Conservation (phyloP, 2,888 invertebrate genomes). For the Darwinula stevensoni region DNA sequence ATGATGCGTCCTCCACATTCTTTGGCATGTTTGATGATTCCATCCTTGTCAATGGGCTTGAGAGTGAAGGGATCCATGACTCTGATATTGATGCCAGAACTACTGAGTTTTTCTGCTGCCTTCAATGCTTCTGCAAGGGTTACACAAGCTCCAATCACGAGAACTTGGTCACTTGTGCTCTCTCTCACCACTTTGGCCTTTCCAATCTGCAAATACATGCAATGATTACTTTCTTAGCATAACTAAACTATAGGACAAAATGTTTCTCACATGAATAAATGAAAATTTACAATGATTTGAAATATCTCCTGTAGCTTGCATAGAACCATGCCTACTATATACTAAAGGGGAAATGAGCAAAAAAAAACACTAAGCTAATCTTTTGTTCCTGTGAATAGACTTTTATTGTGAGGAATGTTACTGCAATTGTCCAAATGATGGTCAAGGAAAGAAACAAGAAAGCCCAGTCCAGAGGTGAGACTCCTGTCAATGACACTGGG, state of each 20-base stretch:
- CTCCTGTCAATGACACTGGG: no score
- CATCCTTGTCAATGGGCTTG: constrained; percentile 63
- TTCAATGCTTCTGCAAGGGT: constrained; percentile 68
- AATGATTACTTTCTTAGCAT: constrained; percentile 5
- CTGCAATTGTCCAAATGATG: no score
- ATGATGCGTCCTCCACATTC: constrained; percentile 50
- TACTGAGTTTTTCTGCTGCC: constrained; percentile 43
- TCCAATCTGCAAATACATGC: constrained; percentile 25
- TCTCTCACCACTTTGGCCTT: constrained; percentile 47
- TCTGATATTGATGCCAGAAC: constrained; percentile 37
- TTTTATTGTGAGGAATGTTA: no score
- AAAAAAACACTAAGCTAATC: no score
- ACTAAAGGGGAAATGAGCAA: no score
- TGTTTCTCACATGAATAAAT: no score
- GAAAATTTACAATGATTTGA: no score
- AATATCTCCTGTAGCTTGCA: no score
- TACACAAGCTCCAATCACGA: constrained; percentile 74
- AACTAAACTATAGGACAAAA: background rate
- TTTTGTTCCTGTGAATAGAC: no score
- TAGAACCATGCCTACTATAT: no score
- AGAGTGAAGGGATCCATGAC: constrained; percentile 86
- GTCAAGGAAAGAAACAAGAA: no score
- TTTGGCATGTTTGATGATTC: constrained; percentile 40
- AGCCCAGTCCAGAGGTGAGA: no score
- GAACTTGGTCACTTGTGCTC: constrained; percentile 40